Conservation (phyloP, 2,888 invertebrate genomes). For the Nymphalis urticae region DNA sequence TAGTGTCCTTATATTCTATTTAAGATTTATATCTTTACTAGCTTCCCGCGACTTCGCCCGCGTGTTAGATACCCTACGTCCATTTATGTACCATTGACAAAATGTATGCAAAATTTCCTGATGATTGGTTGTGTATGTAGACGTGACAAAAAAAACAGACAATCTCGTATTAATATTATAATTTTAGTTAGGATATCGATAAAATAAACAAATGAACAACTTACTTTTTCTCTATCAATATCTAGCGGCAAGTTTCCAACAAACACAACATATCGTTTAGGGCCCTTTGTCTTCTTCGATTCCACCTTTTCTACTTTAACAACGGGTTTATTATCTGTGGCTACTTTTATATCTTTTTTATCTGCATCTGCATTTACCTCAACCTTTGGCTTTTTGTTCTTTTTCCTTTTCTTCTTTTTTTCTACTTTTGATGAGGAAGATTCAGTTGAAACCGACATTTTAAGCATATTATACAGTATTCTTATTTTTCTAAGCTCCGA, state of each 20-base stretch:
- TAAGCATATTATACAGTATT: slow-evolving; percentile 68
- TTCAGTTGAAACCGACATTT: slow-evolving; percentile 46
- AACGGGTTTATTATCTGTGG: slow-evolving; percentile 24
- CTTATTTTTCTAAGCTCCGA: slow-evolving; percentile 63
- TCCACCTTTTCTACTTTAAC: slow-evolving; percentile 32
- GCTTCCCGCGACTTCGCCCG: too few species aligned
- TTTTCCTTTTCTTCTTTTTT: slow-evolving; percentile 39
- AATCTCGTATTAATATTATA: too few species aligned
- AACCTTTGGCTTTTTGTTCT: slow-evolving; percentile 34
- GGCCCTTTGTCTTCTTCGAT: slow-evolving; percentile 46
- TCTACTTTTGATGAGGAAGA: slow-evolving; percentile 28
- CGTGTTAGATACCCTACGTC: too few species aligned
- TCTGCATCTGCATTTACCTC: slow-evolving; percentile 36
- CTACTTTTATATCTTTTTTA: slow-evolving; percentile 34
- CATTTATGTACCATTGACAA: too few species aligned
- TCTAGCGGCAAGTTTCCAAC: slow-evolving; percentile 69
- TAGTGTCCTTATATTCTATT: too few species aligned
- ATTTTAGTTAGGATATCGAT: too few species aligned
- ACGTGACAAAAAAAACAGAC: too few species aligned
- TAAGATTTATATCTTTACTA: too few species aligned
- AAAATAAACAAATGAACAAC: slow-evolving; percentile 4
- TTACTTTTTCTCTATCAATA: slow-evolving; percentile 63
- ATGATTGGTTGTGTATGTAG: too few species aligned
- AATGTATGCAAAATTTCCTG: too few species aligned
- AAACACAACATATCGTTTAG: slow-evolving; percentile 76